These are phyloP conservation scores for Diplodus puntazzo DNA, from an alignment of 2,797 vertebrate species.

Conservation along the genomic window DNA sequence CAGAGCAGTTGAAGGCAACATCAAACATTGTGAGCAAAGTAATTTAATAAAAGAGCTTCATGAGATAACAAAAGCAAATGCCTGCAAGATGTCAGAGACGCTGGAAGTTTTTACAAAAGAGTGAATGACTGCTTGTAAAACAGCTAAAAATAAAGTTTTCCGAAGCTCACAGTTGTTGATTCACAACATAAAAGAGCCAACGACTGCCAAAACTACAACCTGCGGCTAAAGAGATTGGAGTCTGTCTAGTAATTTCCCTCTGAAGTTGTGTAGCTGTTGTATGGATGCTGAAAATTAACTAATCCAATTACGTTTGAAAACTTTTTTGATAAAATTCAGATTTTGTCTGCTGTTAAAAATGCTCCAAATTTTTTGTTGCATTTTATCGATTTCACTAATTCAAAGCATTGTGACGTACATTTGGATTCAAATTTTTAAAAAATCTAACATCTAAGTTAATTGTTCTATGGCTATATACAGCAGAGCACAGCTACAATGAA, in stretches of 20 bases:
- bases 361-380: too few relatives aligned
- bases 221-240: not conserved
- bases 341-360: not conserved
- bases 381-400: not conserved
- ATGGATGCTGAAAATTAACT: not conserved
- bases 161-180: not conserved
- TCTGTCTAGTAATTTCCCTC: not conserved
- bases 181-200: not conserved
- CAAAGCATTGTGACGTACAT: not conserved
- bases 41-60: slow-evolving; percentile 21
- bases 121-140: not conserved
- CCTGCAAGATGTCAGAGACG: slow-evolving; percentile 6
- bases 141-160: slow-evolving; percentile 1
- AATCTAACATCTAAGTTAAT: not conserved
- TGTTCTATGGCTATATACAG: not conserved
- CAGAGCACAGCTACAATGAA: not conserved
- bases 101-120: not conserved
- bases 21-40: slow-evolving; percentile 9
- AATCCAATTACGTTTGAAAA: not conserved
- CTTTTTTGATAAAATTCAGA: not conserved
- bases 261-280: not conserved
- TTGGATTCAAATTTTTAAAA: slow-evolving; percentile 5
- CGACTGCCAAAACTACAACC: not conserved
- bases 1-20: slow-evolving; percentile 14
- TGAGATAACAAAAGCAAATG: slow-evolving; percentile 28